A percentile compares a stretch with the other conserved stretches of the same genome.
Evolutionary conservation across 2,888 invertebrate genomes (phyloP).

Genomic region (Celastrina argiolus): DNA sequence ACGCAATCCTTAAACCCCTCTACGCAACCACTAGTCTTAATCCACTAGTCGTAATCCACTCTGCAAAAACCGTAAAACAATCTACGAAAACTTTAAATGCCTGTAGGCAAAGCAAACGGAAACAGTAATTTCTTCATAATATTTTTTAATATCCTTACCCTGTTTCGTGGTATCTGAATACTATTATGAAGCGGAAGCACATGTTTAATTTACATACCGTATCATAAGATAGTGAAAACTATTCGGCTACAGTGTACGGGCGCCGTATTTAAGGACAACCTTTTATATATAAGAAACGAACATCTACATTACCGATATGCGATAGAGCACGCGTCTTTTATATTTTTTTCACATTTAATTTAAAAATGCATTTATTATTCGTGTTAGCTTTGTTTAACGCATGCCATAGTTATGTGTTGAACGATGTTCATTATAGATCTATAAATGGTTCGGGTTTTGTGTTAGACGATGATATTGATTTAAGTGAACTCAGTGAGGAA

Average conservation of each 20-base stretch:
- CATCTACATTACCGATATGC: not conserved
- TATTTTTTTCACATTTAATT: not conserved
- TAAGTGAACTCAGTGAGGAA: constrained; percentile 26
- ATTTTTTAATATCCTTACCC: not conserved
- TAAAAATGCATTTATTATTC: constrained; percentile 25
- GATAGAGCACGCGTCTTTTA: constrained; percentile 11
- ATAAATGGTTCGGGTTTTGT: constrained; percentile 24
- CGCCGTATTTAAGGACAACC: constrained; percentile 16
- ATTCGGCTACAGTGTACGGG: constrained; percentile 16
- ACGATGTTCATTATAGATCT: constrained; percentile 33
- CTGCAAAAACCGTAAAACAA: too few species aligned
- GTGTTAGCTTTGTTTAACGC: constrained; percentile 25
- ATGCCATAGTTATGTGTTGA: constrained; percentile 40
- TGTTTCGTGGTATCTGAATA: not conserved
- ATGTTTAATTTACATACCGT: constrained; percentile 16
- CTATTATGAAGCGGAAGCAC: not conserved
- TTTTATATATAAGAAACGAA: constrained; percentile 16
- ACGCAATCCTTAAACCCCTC: not conserved
- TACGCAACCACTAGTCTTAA: too few species aligned
- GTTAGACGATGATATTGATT: constrained; percentile 27
- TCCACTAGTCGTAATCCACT: too few species aligned
- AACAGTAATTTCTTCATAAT: not conserved
- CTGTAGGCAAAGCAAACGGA: too few species aligned
- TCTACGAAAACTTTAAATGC: too few species aligned
- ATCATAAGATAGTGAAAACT: constrained; percentile 15